phyloP scores from a whole-genome alignment of 2,113 vertebrate genomes.

The Nansenia antarctica region DNA sequence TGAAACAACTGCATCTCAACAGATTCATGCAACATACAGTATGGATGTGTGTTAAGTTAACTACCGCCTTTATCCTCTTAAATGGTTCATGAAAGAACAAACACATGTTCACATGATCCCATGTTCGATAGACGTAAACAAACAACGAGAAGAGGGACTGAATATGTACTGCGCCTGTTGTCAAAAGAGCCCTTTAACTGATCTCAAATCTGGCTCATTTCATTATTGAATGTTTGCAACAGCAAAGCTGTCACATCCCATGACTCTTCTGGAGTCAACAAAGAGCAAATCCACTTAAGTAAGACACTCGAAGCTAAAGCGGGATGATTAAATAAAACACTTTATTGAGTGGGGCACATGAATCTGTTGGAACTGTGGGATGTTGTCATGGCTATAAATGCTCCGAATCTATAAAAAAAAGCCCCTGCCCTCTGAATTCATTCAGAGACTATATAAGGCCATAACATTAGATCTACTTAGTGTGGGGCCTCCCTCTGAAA shows the following conservation, averaged over 20 bases:
- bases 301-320: constrained; percentile 25
- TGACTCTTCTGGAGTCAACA: constrained; percentile 20
- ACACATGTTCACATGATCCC: no score
- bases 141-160: no score
- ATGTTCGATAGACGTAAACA: no score
- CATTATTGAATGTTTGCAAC: constrained; percentile 47
- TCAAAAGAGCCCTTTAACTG: constrained; percentile 1
- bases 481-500: background rate
- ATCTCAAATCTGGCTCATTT: constrained; percentile 34
- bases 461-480: background rate
- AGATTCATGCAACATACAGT: background rate
- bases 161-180: background rate
- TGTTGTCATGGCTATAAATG: constrained; percentile 38
- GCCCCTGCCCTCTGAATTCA: background rate
- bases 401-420: constrained; percentile 4
- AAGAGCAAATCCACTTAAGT: constrained; percentile 1
- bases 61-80: background rate
- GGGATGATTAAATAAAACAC: background rate
- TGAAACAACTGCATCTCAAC: background rate
- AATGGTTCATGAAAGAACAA: no score
- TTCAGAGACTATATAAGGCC: background rate
- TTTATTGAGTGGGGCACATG: constrained; percentile 13
- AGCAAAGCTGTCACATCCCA: constrained; percentile 38
- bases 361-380: constrained; percentile 15
- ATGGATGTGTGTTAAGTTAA: background rate